Conservation (phyloP, 2,113 vertebrate species). For the Lasiurus cinereus region DNA sequence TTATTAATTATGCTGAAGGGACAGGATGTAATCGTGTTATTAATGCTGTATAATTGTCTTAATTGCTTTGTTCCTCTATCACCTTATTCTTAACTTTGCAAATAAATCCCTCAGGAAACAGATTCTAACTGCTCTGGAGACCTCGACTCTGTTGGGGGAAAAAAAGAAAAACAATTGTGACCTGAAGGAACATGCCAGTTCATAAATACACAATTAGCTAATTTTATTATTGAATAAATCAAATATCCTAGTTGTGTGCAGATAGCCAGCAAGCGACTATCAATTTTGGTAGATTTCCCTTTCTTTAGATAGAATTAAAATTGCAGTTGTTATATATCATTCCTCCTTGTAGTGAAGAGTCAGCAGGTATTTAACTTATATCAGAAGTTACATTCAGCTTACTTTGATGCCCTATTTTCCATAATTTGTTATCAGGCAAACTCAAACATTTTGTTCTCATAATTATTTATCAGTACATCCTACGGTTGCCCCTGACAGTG, state of each 20-base stretch:
- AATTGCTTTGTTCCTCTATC: neutral
- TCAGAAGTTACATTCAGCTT: neutral
- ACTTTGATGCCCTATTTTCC: neutral
- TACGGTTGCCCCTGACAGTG: neutral
- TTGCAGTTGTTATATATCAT: neutral
- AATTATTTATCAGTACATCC: neutral
- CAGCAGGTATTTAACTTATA: neutral
- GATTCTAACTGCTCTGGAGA: neutral
- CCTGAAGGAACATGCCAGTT: neutral
- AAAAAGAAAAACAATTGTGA: neutral
- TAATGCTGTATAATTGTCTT: neutral
- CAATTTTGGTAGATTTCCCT: neutral
- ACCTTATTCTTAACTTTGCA: neutral
- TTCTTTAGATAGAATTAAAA: neutral
- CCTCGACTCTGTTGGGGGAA: neutral
- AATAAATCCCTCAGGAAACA: neutral
- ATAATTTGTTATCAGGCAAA: neutral
- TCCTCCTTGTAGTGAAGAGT: neutral
- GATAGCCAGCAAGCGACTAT: neutral
- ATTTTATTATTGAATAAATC: slow-evolving; percentile 44
- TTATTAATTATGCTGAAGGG: neutral
- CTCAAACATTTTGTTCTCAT: slow-evolving; percentile 20
- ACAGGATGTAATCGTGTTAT: neutral
- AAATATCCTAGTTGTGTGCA: neutral
- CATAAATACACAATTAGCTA: neutral